Conservation (phyloP, 2,797 vertebrate genomes). For the Mormyrops attenuatus region DNA sequence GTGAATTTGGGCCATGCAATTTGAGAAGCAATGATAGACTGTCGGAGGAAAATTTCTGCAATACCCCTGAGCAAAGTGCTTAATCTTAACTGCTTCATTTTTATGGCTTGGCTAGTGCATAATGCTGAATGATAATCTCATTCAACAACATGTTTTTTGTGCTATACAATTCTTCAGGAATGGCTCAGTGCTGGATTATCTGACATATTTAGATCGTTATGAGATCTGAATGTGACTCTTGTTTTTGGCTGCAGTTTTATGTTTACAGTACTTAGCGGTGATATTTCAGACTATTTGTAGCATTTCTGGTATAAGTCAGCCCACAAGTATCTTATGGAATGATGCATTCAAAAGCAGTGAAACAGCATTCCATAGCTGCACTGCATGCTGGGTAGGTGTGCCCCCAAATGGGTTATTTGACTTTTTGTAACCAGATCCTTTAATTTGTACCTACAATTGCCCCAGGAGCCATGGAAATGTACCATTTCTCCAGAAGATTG, state of each 20-base stretch:
- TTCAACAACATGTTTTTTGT: not conserved
- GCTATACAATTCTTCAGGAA: not conserved
- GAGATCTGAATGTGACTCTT: not conserved
- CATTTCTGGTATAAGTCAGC: not conserved
- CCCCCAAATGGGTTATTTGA: constrained; percentile 40
- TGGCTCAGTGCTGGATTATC: not conserved
- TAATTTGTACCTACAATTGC: constrained; percentile 64
- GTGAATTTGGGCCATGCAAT: not conserved
- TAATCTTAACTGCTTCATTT: not conserved
- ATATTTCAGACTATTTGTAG: not conserved
- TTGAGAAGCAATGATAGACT: not conserved
- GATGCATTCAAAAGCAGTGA: not conserved
- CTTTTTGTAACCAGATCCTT: constrained; percentile 62
- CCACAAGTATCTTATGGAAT: not conserved
- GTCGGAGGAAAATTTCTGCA: not conserved
- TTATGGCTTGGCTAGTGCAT: not conserved
- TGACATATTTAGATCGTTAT: not conserved
- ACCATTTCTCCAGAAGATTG: constrained; percentile 65
- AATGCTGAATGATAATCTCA: not conserved
- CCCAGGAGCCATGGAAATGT: constrained; percentile 54
- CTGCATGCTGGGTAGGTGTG: not conserved
- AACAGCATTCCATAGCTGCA: not conserved
- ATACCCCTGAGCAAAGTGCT: constrained; percentile 1
- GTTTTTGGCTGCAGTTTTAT: not conserved
- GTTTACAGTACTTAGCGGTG: not conserved